Percentiles rank a stretch among this genome's conserved stretches.
Conservation (phyloP, 2,113 vertebrate species). For the Scortum barcoo region DNA sequence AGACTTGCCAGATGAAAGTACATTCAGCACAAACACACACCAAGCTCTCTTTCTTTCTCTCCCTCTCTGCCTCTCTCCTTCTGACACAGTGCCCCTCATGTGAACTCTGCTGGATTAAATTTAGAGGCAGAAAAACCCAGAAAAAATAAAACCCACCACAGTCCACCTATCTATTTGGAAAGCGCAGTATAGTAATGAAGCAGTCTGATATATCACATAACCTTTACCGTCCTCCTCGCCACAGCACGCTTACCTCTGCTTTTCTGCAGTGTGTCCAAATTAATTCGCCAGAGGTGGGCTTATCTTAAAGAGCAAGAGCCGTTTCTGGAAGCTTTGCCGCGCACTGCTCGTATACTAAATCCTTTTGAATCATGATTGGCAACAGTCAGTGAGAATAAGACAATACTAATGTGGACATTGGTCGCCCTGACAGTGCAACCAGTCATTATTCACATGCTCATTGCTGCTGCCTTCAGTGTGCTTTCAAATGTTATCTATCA, state of each 20-base stretch:
- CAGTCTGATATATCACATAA: constrained; percentile 72
- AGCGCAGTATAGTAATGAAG: constrained; percentile 46
- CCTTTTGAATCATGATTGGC: constrained; percentile 44
- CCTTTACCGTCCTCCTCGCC: constrained; percentile 64
- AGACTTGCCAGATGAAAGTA: constrained; percentile 80
- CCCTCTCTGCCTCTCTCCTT: constrained; percentile 64
- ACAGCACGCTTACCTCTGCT: constrained; percentile 47
- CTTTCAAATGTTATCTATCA: constrained; percentile 63
- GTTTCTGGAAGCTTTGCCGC: constrained; percentile 24
- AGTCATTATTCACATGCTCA: constrained; percentile 59
- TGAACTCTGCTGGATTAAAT: constrained; percentile 76
- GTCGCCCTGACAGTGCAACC: constrained; percentile 69
- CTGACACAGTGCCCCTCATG: constrained; percentile 83
- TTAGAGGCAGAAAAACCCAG: neutral
- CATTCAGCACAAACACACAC: constrained; percentile 68
- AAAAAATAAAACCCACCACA: constrained; percentile 47
- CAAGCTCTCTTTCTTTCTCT: constrained; percentile 62
- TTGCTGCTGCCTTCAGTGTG: constrained; percentile 40
- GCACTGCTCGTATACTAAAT: neutral
- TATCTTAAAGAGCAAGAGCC: constrained; percentile 52
- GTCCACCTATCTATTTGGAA: constrained; percentile 47
- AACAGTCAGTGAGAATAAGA: constrained; percentile 45
- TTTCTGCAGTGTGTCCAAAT: constrained; percentile 56
- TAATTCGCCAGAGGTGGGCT: constrained; percentile 41
- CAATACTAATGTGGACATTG: constrained; percentile 71